These are phyloP conservation scores for Parazoanthus swiftii DNA, from an alignment of 92 coral and sea anemone species.

Conservation along the genomic window DNA sequence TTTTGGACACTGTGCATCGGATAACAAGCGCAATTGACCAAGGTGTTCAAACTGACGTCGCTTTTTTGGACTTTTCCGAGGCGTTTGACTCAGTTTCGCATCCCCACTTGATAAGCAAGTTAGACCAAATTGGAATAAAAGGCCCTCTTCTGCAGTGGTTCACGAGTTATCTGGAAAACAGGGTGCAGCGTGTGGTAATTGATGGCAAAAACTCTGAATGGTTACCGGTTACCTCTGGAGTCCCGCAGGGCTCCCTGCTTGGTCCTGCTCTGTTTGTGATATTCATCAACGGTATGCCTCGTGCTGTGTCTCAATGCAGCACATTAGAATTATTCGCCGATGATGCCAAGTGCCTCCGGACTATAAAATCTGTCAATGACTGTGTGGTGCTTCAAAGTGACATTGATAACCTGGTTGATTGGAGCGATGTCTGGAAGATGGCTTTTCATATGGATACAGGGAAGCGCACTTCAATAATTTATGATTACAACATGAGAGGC, in stretches of 20 bases:
- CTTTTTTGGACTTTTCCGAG: constrained; percentile 37
- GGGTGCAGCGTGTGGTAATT: constrained; percentile 48
- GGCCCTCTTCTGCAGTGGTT: constrained; percentile 51
- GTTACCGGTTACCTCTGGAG: constrained; percentile 55
- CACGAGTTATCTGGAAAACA: constrained; percentile 43
- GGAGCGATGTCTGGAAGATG: constrained; percentile 50
- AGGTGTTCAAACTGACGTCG: constrained; percentile 49
- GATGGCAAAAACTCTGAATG: constrained; percentile 57
- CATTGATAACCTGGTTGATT: constrained; percentile 37
- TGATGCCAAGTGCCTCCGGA: constrained; percentile 41
- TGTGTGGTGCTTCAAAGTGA: constrained; percentile 39
- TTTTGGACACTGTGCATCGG: constrained; percentile 38
- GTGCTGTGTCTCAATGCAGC: constrained; percentile 48
- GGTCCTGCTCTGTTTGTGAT: constrained; percentile 60
- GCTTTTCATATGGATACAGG: constrained; percentile 49
- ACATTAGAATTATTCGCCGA: constrained; percentile 50
- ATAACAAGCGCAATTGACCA: constrained; percentile 43
- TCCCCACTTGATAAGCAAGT: constrained; percentile 43
- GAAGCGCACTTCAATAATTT: constrained; percentile 45
- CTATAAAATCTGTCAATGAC: constrained; percentile 33
- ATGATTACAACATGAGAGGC: constrained; percentile 40
- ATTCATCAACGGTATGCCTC: constrained; percentile 51
- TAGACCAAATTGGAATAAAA: constrained; percentile 42
- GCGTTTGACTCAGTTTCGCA: constrained; percentile 52
- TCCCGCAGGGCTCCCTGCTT: constrained; percentile 58